Evolutionary conservation across 2,113 vertebrate species (phyloP).

Genomic region (Boleophthalmus pectinirostris): DNA sequence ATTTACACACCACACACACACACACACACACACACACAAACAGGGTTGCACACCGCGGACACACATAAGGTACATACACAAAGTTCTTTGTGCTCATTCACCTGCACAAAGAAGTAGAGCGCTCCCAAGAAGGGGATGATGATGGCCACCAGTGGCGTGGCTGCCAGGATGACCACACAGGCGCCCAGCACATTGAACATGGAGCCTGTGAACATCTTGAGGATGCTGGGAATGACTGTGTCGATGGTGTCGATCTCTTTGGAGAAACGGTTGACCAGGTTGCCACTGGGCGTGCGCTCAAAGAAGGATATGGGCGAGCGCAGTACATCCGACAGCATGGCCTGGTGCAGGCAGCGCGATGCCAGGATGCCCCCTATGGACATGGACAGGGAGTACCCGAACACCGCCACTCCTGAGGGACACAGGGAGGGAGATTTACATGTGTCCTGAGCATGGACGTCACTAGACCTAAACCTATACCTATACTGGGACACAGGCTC

Average conservation of each 20-base stretch:
- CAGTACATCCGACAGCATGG: slow-evolving; percentile 87
- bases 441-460: too few relatives aligned
- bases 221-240: slow-evolving; percentile 87
- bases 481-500: too few relatives aligned
- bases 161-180: slow-evolving; percentile 86
- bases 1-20: too few relatives aligned
- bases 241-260: slow-evolving; percentile 97
- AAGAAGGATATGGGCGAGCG: slow-evolving; percentile 94
- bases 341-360: slow-evolving; percentile 85
- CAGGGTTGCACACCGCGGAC: background rate
- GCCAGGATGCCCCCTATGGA: slow-evolving; percentile 92
- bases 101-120: slow-evolving; percentile 94
- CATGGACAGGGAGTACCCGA: slow-evolving; percentile 88
- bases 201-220: slow-evolving; percentile 97
- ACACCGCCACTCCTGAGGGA: slow-evolving; percentile 83
- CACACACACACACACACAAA: background rate
- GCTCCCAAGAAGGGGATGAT: slow-evolving; percentile 89
- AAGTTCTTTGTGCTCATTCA: slow-evolving; percentile 32
- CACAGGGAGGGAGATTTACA: background rate
- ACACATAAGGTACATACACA: background rate
- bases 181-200: slow-evolving; percentile 86
- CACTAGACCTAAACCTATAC: too few relatives aligned
- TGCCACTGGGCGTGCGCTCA: slow-evolving; percentile 93
- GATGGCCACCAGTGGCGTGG: slow-evolving; percentile 86
- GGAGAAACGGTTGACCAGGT: slow-evolving; percentile 95